Percentiles rank a stretch among this genome's conserved stretches.
These are phyloP conservation scores for Lycocerus yunnanus DNA, from an alignment of 2,888 invertebrate genomes.

Conservation along the genomic window DNA sequence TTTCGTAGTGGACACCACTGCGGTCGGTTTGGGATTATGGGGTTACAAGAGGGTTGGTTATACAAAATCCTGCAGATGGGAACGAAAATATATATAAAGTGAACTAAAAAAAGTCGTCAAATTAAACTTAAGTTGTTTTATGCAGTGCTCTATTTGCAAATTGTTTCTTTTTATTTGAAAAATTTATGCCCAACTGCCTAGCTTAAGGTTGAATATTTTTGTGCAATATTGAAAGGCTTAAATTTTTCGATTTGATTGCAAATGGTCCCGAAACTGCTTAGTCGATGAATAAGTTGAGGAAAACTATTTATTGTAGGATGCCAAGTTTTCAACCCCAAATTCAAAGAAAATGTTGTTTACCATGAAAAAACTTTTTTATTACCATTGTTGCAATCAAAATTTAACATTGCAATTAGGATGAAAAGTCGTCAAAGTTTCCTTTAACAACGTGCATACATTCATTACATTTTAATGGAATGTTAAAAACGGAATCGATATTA, in stretches of 20 bases:
- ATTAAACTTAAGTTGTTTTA: conserved; percentile 4
- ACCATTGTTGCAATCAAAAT: neutral
- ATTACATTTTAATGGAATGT: conserved; percentile 27
- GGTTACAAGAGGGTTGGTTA: conserved; percentile 13
- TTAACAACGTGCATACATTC: conserved; percentile 17
- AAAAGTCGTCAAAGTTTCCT: neutral
- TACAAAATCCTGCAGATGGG: conserved; percentile 13
- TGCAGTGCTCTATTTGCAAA: neutral
- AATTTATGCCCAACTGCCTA: neutral
- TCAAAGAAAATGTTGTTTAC: neutral
- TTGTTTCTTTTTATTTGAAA: conserved; percentile 3
- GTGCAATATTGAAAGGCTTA: neutral
- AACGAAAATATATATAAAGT: conserved; percentile 8
- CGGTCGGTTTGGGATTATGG: conserved; percentile 20
- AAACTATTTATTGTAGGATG: conserved; percentile 18
- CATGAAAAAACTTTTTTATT: neutral
- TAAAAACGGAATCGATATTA: conserved; percentile 22
- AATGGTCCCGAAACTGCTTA: conserved; percentile 13
- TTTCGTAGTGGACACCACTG: conserved; percentile 26
- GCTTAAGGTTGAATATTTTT: neutral
- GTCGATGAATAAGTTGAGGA: conserved; percentile 14
- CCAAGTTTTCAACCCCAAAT: conserved; percentile 3
- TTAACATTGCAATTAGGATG: neutral
- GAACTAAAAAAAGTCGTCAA: conserved; percentile 9
- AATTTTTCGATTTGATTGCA: conserved; percentile 17